Percentiles rank a stretch among this genome's conserved stretches.
phyloP scores from a whole-genome alignment of 2,888 invertebrate genomes.

The Asteroscopus sphinx region DNA sequence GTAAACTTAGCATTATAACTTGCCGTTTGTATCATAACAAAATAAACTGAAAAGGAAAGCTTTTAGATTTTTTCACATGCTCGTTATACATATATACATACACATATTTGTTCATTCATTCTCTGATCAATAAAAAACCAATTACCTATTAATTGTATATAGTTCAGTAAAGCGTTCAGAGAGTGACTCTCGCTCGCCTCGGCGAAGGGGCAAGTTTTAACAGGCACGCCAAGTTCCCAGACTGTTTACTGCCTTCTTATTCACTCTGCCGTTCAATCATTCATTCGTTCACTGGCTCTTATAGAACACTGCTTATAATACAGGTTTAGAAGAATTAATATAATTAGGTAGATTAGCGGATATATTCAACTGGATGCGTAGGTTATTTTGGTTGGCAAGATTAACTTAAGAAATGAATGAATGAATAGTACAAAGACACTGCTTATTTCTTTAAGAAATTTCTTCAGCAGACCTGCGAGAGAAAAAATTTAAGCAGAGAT shows the following conservation, averaged over 20 bases:
- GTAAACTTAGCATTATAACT: no score
- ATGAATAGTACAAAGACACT: no score
- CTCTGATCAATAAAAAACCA: conserved; percentile 19
- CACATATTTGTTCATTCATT: not conserved
- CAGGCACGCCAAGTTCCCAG: conserved; percentile 52
- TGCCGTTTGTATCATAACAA: no score
- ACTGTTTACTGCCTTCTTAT: conserved; percentile 53
- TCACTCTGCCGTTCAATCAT: conserved; percentile 14
- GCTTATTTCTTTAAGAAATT: no score
- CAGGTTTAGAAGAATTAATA: not conserved
- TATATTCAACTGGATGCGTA: no score
- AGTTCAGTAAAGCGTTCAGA: conserved; percentile 7
- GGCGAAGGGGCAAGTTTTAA: conserved; percentile 50
- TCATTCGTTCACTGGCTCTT: conserved; percentile 11
- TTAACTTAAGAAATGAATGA: no score
- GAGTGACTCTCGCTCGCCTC: not conserved
- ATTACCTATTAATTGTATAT: conserved; percentile 17
- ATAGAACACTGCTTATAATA: conserved; percentile 1
- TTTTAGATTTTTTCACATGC: no score
- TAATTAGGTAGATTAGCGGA: not conserved
- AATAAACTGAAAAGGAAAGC: no score
- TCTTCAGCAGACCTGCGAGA: no score
- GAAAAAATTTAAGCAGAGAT: no score
- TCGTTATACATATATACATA: not conserved
- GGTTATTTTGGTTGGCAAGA: no score